phyloP scores from a whole-genome alignment of 2,113 vertebrate species.

The Dasyornis broadbenti region DNA sequence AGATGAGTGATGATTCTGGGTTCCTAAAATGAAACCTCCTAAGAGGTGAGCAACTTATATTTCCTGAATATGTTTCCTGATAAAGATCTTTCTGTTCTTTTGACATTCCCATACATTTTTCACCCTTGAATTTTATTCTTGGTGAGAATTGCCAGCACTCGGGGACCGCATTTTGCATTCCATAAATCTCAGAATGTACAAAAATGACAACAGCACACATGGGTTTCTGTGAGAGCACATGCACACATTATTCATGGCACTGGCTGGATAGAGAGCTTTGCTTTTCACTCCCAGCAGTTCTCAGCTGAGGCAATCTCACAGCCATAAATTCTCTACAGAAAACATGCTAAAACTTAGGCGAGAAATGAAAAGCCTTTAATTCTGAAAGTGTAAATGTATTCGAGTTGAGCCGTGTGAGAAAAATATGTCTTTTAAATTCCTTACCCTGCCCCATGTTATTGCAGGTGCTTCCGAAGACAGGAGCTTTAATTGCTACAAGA shows the following conservation, averaged over 20 bases:
- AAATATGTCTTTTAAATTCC: background rate
- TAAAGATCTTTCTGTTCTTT: background rate
- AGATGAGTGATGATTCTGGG: background rate
- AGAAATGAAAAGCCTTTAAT: constrained; percentile 31
- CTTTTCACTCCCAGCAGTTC: background rate
- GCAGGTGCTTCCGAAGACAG: background rate
- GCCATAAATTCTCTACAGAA: constrained; percentile 9
- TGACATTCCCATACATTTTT: background rate
- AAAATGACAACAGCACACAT: constrained; percentile 35
- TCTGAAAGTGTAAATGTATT: constrained; percentile 31
- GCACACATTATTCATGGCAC: constrained; percentile 10
- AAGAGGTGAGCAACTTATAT: background rate
- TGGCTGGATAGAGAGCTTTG: background rate
- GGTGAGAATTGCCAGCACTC: background rate
- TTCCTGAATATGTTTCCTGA: background rate
- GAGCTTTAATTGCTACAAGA: background rate
- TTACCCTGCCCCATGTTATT: background rate
- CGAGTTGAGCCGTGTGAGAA: background rate
- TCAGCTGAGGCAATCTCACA: constrained; percentile 1
- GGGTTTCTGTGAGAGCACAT: constrained; percentile 11
- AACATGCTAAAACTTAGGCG: background rate
- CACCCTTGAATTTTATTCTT: background rate
- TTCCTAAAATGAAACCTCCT: background rate
- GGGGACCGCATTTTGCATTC: background rate
- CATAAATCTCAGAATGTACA: background rate